Evolutionary conservation across 2,113 vertebrate species (phyloP).

Genomic region (Cardinalis cardinalis): DNA sequence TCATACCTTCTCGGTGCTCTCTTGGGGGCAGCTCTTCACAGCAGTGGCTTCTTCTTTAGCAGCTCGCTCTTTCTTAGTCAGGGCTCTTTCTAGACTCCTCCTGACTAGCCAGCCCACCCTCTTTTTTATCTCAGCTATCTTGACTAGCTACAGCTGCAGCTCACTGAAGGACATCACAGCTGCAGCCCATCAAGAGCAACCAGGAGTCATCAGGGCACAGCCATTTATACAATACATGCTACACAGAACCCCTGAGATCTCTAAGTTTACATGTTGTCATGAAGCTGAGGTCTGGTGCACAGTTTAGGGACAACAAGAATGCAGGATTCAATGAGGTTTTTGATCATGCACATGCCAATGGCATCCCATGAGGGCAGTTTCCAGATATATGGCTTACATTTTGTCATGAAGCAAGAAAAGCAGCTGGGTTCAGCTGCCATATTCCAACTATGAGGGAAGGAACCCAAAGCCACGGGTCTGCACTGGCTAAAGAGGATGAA

Average conservation of each 20-base stretch:
- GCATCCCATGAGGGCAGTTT: neutral
- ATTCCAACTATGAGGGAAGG: neutral
- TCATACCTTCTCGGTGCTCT: no score
- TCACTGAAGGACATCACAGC: no score
- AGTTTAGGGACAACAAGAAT: neutral
- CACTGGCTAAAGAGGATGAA: neutral
- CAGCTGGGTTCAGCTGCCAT: neutral
- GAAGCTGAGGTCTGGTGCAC: neutral
- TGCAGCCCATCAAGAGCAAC: no score
- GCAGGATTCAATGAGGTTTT: neutral
- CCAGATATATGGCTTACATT: neutral
- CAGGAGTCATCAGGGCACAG: no score
- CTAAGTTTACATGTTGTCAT: neutral
- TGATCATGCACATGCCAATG: fast-evolving
- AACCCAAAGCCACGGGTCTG: neutral
- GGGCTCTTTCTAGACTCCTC: no score
- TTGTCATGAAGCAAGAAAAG: neutral
- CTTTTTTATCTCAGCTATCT: no score
- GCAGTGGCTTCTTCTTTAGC: no score
- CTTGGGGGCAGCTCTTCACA: no score
- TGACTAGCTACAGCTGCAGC: no score
- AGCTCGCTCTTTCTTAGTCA: no score
- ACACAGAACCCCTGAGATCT: neutral
- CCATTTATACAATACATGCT: no score
- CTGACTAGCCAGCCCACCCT: no score